These are phyloP conservation scores for Enteromius treurensis DNA, from an alignment of 2,797 vertebrate genomes.

Conservation along the genomic window DNA sequence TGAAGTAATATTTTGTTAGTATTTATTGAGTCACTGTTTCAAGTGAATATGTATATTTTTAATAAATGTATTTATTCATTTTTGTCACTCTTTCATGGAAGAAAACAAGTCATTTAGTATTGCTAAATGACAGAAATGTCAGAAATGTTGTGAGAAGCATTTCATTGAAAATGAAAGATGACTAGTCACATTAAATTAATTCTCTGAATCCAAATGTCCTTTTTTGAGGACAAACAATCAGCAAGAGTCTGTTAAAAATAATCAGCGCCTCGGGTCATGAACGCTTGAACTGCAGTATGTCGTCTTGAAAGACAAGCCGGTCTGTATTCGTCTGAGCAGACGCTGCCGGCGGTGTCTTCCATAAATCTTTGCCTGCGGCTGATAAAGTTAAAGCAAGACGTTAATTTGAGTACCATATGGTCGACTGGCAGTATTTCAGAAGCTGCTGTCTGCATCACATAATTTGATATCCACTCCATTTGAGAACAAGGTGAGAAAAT, in stretches of 20 bases:
- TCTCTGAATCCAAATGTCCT: background rate
- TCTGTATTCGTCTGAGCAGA: constrained; percentile 33
- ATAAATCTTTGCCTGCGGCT: constrained; percentile 45
- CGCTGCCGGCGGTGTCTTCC: constrained; percentile 38
- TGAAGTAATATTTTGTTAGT: background rate
- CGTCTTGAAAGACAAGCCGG: constrained; percentile 20
- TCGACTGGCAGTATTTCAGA: constrained; percentile 26
- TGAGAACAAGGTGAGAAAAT: constrained; percentile 42
- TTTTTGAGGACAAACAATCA: constrained; percentile 15
- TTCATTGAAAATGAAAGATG: background rate
- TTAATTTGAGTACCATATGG: constrained; percentile 49
- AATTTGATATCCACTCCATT: constrained; percentile 35
- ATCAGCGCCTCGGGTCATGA: background rate
- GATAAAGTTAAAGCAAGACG: constrained; percentile 35
- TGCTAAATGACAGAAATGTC: background rate
- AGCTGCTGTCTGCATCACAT: constrained; percentile 30
- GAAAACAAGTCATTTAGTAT: background rate
- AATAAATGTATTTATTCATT: too few relatives aligned
- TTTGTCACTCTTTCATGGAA: background rate
- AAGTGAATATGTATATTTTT: too few relatives aligned
- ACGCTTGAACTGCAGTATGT: constrained; percentile 9
- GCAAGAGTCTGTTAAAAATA: constrained; percentile 28
- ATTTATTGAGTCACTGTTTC: background rate
- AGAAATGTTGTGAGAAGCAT: background rate
- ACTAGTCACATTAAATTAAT: background rate